A percentile compares a stretch with the other conserved stretches of the same genome.
Conservation (phyloP, 1,140 invertebrate genomes). For the Macrostomum lignano region DNA sequence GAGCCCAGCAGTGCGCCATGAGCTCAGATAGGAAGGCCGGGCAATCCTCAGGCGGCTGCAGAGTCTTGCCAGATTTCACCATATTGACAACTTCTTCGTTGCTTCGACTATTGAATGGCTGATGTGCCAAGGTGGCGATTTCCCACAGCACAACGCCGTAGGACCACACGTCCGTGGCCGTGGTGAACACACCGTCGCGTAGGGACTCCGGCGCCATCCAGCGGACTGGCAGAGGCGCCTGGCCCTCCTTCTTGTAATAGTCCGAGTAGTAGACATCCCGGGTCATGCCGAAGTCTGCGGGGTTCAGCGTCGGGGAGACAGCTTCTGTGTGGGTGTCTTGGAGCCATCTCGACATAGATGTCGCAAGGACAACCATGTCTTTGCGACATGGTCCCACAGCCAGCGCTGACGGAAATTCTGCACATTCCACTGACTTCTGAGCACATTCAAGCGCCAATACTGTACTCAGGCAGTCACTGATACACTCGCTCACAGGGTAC, state of each 20-base stretch:
- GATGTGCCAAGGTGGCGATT: slow-evolving; percentile 68
- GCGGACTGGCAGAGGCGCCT: slow-evolving; percentile 25
- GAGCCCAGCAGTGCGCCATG: too few relatives aligned
- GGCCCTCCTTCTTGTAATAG: slow-evolving; percentile 27
- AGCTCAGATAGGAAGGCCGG: too few relatives aligned
- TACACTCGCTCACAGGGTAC: too few relatives aligned
- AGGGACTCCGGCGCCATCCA: slow-evolving; percentile 29
- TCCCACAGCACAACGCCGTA: slow-evolving; percentile 89
- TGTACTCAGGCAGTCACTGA: too few relatives aligned
- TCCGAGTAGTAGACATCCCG: slow-evolving; percentile 28
- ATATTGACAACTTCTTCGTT: slow-evolving; percentile 67
- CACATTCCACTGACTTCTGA: too few relatives aligned
- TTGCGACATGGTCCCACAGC: too few relatives aligned
- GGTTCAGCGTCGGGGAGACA: too few relatives aligned
- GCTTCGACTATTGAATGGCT: slow-evolving; percentile 65
- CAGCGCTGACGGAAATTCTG: too few relatives aligned
- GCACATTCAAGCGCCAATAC: too few relatives aligned
- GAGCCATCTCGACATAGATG: too few relatives aligned
- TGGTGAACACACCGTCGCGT: slow-evolving; percentile 18
- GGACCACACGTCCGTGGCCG: slow-evolving; percentile 41
- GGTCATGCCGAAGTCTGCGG: slow-evolving; percentile 33
- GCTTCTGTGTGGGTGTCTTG: too few relatives aligned
- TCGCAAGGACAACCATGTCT: too few relatives aligned
- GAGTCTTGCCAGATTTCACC: slow-evolving; percentile 50
- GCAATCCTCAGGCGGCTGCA: slow-evolving; percentile 44